A percentile compares a stretch with the other conserved stretches of the same genome.
These are phyloP conservation scores for Ormyrus labotus DNA, from an alignment of 2,888 invertebrate genomes.

Conservation along the genomic window DNA sequence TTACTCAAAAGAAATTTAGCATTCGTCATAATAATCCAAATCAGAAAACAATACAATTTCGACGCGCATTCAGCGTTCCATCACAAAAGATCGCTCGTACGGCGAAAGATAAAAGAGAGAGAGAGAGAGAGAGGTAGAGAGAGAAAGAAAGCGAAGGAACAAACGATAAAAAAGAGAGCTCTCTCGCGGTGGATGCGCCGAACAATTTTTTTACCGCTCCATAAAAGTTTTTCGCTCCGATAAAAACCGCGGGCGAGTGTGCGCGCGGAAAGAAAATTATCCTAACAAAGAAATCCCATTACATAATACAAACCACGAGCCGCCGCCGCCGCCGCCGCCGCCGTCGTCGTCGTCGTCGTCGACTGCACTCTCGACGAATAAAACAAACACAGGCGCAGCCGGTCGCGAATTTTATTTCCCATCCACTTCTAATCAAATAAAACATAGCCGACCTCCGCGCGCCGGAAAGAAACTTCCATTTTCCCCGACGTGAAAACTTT, in stretches of 20 bases:
- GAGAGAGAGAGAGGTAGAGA: background rate
- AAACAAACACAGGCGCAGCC: slow-evolving; percentile 27
- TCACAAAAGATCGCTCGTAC: slow-evolving; percentile 29
- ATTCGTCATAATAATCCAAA: background rate
- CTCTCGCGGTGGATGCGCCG: background rate
- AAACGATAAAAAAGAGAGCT: slow-evolving; percentile 13
- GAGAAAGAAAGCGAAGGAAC: background rate
- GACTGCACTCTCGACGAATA: slow-evolving; percentile 28
- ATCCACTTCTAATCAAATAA: slow-evolving; percentile 51
- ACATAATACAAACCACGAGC: slow-evolving; percentile 41
- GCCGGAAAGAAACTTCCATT: slow-evolving; percentile 42
- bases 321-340: too few relatives aligned
- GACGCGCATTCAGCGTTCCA: slow-evolving; percentile 15
- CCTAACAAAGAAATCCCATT: slow-evolving; percentile 54
- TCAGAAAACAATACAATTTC: slow-evolving; percentile 40
- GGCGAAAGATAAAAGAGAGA: background rate
- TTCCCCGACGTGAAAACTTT: slow-evolving; percentile 28
- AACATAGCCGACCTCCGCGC: slow-evolving; percentile 35
- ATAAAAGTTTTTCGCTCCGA: slow-evolving; percentile 46
- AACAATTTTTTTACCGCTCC: slow-evolving; percentile 34
- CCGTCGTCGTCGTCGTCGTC: background rate
- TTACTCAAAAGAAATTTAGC: background rate
- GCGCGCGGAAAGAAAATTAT: slow-evolving; percentile 46
- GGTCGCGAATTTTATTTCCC: slow-evolving; percentile 47
- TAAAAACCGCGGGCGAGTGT: background rate